These are phyloP conservation scores for Pipistrellus pipistrellus DNA, from an alignment of 2,797 vertebrate species.

Conservation along the genomic window DNA sequence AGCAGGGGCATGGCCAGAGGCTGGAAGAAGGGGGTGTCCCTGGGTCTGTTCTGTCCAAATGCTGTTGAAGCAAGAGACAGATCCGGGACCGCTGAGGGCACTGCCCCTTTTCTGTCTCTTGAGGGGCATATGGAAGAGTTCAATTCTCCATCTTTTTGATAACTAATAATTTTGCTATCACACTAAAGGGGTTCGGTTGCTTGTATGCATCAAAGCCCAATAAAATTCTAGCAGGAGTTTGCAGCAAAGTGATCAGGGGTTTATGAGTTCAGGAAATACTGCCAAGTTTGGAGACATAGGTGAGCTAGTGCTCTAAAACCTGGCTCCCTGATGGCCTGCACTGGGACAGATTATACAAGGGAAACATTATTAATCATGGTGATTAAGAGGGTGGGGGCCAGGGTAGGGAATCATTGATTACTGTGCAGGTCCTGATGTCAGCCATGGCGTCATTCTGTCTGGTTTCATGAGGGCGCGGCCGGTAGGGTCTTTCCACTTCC, in stretches of 20 bases:
- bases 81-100: too few species aligned
- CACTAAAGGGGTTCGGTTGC: background rate
- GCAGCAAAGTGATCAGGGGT: background rate
- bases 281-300: background rate
- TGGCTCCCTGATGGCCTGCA: background rate
- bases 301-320: background rate
- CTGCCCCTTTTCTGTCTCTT: background rate
- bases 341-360: too few species aligned
- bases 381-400: background rate
- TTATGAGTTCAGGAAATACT: background rate
- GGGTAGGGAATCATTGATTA: background rate
- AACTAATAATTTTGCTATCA: background rate
- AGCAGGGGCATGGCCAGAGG: too few species aligned
- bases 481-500: background rate
- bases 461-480: background rate
- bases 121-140: background rate
- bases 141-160: constrained; percentile 41
- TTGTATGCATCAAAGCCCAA: background rate
- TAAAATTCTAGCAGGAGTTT: background rate
- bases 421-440: background rate
- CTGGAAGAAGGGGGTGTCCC: too few species aligned
- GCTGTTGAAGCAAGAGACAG: too few species aligned
- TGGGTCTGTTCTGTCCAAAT: too few species aligned
- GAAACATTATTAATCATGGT: background rate
- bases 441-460: background rate